phyloP scores from a whole-genome alignment of 2,888 invertebrate species.

The Bugulina stolonifera region DNA sequence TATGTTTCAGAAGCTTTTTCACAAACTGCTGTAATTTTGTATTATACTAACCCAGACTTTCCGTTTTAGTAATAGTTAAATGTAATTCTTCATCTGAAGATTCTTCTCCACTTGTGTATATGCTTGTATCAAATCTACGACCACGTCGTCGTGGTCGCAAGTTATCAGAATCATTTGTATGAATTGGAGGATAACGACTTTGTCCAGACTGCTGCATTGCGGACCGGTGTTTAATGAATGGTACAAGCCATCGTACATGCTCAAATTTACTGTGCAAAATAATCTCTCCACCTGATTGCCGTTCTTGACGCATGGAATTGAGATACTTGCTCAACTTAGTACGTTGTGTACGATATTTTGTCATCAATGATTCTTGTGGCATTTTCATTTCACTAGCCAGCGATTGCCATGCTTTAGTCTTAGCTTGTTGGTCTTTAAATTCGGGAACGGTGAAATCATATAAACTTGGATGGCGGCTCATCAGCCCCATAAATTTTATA shows the following conservation, averaged over 20 bases:
- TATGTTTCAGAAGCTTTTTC: too few relatives aligned
- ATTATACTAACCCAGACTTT: too few relatives aligned
- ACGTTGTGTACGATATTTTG: neutral
- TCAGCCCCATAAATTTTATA: neutral
- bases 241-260: neutral
- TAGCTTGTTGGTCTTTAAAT: neutral
- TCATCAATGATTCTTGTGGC: neutral
- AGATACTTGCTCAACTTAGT: neutral
- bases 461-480: neutral
- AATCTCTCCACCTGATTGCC: neutral
- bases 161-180: too few relatives aligned
- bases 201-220: too few relatives aligned
- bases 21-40: too few relatives aligned
- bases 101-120: too few relatives aligned
- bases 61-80: too few relatives aligned
- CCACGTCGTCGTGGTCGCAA: too few relatives aligned
- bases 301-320: neutral
- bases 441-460: neutral
- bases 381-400: neutral
- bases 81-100: too few relatives aligned
- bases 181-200: too few relatives aligned
- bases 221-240: neutral
- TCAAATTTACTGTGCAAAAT: neutral
- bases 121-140: too few relatives aligned
- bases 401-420: neutral